Evolutionary conservation across 2,113 vertebrate genomes (phyloP), one percentile per base, ranked within the genome.

Genomic region (Madoqua kirkii): DNA sequence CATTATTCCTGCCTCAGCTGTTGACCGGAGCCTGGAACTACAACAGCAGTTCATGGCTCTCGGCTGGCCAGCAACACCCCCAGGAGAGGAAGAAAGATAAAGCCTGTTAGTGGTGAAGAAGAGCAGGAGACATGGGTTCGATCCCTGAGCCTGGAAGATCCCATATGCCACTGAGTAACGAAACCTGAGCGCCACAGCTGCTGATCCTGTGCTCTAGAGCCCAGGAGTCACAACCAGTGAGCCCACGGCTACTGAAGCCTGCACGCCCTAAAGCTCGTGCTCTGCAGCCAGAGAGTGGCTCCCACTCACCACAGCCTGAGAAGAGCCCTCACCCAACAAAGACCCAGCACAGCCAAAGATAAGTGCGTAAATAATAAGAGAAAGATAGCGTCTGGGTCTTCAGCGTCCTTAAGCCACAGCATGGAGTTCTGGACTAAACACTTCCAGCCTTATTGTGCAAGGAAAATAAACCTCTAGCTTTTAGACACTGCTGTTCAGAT

Each of bases 21-120:
- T 57, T 33, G 27, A 54, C 48, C 7, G 3, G 0, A 36, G 7
- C 31, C 52, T 76, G 31, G 19, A 52, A 29, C 15, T 62, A 4
- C 19, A n/a, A 0, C 13, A 43, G 33, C 23, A 7, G 5, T 10
- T 59, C 5, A 1, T 16, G 7, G 33, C 16, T 3, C 6, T 23
- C 12, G 15, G 54, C 1, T 60, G 74, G 21, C 50, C 50, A 52
- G 40, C 12, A 12, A 11, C 7, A 45, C 1, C 25, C 4, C 36
- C 45, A 16, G 62, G 57, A 13, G 27, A 3, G 23, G 11, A 45
- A 8, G 55, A 67, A 55, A 8, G 25, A 2, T 17, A n/a, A 33
- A 62, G 6, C 31, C 17, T 19, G 1, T 27, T 13, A 27, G 71
- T 43, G 36, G 23, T 76, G 40, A 76, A 76, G 71, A 43, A 76